These are phyloP conservation scores for Anhinga anhinga DNA, from an alignment of 2,113 vertebrate genomes.

Conservation along the genomic window DNA sequence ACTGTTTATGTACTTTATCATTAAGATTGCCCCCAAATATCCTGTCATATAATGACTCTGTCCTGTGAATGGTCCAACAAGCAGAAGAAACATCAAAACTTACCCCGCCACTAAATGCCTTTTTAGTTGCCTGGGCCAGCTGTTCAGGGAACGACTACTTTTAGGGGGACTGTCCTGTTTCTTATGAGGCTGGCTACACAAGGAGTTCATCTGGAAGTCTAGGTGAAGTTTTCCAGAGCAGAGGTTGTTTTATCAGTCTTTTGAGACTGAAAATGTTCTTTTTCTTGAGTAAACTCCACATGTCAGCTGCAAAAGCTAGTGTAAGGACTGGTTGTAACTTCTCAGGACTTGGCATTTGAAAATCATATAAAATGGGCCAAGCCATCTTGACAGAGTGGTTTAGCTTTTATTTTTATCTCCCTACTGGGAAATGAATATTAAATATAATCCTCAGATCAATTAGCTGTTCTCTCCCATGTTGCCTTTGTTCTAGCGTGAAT, in stretches of 20 bases:
- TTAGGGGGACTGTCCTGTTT: background rate
- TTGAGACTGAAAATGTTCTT: background rate
- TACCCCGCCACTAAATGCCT: background rate
- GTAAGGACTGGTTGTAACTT: background rate
- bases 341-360: background rate
- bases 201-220: background rate
- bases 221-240: background rate
- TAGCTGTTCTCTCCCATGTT: background rate
- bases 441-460: background rate
- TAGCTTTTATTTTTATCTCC: slow-evolving; percentile 4
- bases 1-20: background rate
- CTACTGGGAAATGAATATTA: background rate
- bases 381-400: background rate
- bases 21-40: background rate
- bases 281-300: background rate
- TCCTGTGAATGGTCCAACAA: background rate
- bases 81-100: background rate
- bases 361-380: background rate
- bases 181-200: background rate
- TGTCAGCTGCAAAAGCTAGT: background rate
- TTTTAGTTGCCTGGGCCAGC: background rate
- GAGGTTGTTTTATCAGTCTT: background rate
- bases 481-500: background rate
- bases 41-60: background rate
- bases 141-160: background rate